Conservation (phyloP, 1,140 invertebrate species). For the Littorina saxatilis region DNA sequence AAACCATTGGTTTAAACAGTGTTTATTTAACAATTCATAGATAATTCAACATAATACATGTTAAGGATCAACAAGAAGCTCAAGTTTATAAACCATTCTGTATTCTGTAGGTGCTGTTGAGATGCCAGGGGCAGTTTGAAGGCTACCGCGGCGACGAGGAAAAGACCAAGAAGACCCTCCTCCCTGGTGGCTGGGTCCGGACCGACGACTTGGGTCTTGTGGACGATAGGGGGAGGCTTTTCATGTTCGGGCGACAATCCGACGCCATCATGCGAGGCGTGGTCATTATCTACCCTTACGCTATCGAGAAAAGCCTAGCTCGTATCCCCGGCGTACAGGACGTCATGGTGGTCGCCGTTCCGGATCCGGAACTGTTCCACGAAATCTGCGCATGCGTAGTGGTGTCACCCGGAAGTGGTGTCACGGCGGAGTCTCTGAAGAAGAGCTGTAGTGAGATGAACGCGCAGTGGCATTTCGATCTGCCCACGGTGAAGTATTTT, state of each 20-base stretch:
- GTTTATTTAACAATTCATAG: too few species aligned
- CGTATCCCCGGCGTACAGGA: conserved; percentile 9
- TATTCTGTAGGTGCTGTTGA: too few species aligned
- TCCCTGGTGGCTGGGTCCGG: conserved; percentile 75
- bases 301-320: conserved; percentile 27
- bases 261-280: conserved; percentile 45
- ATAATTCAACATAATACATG: too few species aligned
- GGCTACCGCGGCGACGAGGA: too few species aligned
- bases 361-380: conserved; percentile 26
- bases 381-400: conserved; percentile 35
- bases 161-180: not conserved
- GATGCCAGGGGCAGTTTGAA: too few species aligned
- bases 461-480: not conserved
- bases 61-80: too few species aligned
- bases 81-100: too few species aligned
- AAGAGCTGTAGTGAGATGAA: not conserved
- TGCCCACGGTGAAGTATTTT: not conserved
- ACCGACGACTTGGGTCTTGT: conserved; percentile 73
- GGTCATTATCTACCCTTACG: conserved; percentile 40
- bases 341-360: conserved; percentile 41
- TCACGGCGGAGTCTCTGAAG: not conserved
- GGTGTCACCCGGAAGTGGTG: not conserved
- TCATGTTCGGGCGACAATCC: conserved; percentile 33
- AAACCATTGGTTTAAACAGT: too few species aligned
- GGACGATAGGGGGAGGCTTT: conserved; percentile 47